Evolutionary conservation across 2,888 invertebrate species (phyloP).

Genomic region (Sthenelais limicola): DNA sequence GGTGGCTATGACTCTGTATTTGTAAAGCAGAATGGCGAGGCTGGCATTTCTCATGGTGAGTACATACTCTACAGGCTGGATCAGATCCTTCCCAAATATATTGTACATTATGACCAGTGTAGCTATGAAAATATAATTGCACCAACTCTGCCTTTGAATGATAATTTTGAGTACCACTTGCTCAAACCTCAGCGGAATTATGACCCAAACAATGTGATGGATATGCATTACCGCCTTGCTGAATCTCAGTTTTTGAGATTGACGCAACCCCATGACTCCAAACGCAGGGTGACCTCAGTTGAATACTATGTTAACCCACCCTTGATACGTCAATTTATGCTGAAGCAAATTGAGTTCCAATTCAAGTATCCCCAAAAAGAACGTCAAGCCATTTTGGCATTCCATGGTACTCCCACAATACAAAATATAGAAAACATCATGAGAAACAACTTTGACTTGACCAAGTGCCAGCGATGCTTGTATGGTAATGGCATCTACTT

Average conservation of each 20-base stretch:
- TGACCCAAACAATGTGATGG: conserved; percentile 8
- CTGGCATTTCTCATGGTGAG: conserved; percentile 45
- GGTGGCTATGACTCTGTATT: conserved; percentile 45
- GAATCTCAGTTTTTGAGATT: conserved; percentile 46
- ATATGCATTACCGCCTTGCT: conserved; percentile 44
- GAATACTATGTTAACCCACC: conserved; percentile 47
- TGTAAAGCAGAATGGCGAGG: conserved; percentile 38
- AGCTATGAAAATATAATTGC: neutral
- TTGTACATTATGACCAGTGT: conserved; percentile 43
- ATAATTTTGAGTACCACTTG: neutral
- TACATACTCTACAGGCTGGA: conserved; percentile 43
- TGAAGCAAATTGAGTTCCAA: conserved; percentile 26
- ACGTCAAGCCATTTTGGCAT: conserved; percentile 39
- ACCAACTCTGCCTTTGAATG: neutral
- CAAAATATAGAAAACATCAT: conserved; percentile 41
- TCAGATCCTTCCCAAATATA: conserved; percentile 44
- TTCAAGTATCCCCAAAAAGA: conserved; percentile 16
- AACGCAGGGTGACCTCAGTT: conserved; percentile 18
- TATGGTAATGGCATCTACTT: conserved; percentile 46
- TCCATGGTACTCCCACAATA: conserved; percentile 46
- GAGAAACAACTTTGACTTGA: conserved; percentile 43
- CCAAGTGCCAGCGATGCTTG: neutral
- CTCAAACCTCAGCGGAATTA: conserved; percentile 8
- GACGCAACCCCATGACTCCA: neutral
- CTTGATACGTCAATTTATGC: conserved; percentile 35